Base-by-base conservation (phyloP, 1,140 invertebrate genomes). In the Harpegnathos saltator region DNA sequence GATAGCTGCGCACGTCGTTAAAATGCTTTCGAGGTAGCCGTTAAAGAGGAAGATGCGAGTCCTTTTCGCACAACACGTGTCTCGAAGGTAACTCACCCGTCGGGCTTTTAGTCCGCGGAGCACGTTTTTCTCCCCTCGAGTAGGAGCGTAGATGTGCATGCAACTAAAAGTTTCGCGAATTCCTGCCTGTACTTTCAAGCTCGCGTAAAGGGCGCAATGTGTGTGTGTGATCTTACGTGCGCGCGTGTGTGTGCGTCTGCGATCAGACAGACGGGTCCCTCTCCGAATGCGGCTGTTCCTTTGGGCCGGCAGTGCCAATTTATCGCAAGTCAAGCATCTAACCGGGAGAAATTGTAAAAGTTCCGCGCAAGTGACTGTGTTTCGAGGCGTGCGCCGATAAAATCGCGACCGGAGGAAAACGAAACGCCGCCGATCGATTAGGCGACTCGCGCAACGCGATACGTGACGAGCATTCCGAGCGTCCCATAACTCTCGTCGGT, bases 391-490 rank as follows among this genome's bases (percentile, higher is more conserved):
- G 73, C 1, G 56, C 48, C 48, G 62, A 77, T 54, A 24, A 66
- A 77, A 77, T 77, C 62, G 48, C 75, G 65, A 58, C n/a, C n/a
- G 7, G 29, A 62, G 22, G 54, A 58, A n/a, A 44, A 56, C 9
- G 38, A 44, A 44, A 44, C 38, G 38, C 38, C 38, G 5, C 44
- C 50, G 50, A 58, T 69, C 75, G 75, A 71, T 71, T 66, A 77
- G 29, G 19, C 52, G 75, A 66, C 26, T 44, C 17, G 63, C 15
- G 75, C 54, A 44, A n/a, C 17, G 63, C 15, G 19, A 75, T 52
- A 65, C 74, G 62, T 80, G 75, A 59, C 24, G 14, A 48, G 22
- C 75, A 44, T 71, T 44, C 71, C 33, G 52, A 69, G 26, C 29
- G 44, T 24, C 58, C 58, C 24, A 50, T 33, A 15, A 17, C 26